Evolutionary conservation across 2,888 invertebrate species (phyloP).

Genomic region (Agriopis leucophaearia): DNA sequence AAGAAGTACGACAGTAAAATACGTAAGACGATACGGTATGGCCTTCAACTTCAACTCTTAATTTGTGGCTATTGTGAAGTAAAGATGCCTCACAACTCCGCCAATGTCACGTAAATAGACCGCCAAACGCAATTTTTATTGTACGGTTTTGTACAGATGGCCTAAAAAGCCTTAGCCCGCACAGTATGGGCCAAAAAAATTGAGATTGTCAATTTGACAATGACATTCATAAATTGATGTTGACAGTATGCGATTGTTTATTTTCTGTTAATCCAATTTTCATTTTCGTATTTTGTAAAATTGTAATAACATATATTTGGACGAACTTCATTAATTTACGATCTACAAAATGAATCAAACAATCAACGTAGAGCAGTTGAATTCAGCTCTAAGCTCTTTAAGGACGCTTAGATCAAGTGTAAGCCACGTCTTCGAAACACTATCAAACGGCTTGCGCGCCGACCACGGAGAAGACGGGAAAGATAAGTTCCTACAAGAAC

Average conservation of each 20-base stretch:
- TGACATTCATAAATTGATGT: too few relatives aligned
- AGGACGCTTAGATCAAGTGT: constrained; percentile 93
- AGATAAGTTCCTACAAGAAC: constrained; percentile 92
- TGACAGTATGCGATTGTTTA: not conserved
- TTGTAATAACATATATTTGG: not conserved
- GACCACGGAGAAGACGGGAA: constrained; percentile 94
- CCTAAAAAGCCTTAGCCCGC: too few relatives aligned
- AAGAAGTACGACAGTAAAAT: too few relatives aligned
- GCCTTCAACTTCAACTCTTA: too few relatives aligned
- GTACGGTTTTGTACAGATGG: too few relatives aligned
- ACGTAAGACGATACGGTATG: too few relatives aligned
- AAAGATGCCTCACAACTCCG: too few relatives aligned
- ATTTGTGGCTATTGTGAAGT: too few relatives aligned
- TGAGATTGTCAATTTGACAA: too few relatives aligned
- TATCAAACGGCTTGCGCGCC: constrained; percentile 92
- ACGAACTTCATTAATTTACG: not conserved
- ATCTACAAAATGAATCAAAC: constrained; percentile 60
- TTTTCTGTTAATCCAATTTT: not conserved
- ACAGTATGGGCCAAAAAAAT: too few relatives aligned
- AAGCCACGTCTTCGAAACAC: constrained; percentile 93
- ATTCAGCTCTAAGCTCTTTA: constrained; percentile 90
- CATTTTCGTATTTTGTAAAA: not conserved
- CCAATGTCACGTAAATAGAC: too few relatives aligned
- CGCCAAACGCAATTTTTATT: too few relatives aligned
- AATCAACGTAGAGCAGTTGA: constrained; percentile 89